Evolutionary conservation across 2,113 vertebrate genomes (phyloP), one percentile per base, ranked within the genome.

Genomic region (Campylomormyrus tamandua): DNA sequence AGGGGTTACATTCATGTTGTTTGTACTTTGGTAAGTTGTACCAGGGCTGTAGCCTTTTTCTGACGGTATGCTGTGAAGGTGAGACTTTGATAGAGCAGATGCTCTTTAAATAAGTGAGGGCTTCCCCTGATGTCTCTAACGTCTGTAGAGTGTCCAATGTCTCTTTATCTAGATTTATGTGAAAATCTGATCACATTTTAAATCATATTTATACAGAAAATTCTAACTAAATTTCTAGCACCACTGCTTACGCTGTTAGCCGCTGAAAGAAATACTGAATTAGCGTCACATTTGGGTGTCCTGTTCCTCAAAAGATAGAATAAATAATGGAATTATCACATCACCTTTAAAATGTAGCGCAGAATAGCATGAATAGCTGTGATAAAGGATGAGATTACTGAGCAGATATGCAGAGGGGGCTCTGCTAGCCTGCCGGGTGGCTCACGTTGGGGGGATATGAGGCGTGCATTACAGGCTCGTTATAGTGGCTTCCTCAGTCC

Each of bases 361-460:
- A 74, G 11, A 92, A 92, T 53, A 91, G 87, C 89, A 49, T 5
- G 11, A 52, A 13, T 6, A 31, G 24, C 27, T 21, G 46, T 86
- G 48, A 46, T 86, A 46, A 50, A 50, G n/a, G 46, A 50, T 13
- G 66, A 11, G 66, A 87, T 31, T 50, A 15, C 46, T 87, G 21
- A 87, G 24, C 24, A 50, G 8, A 86, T 50, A 21, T 15, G 24
- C 84, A 50, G 17, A 3, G 39, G 42, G 84, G 19, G 35, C 9
- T 48, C 21, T 50, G 62, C 80, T 83, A 48, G 9, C 45, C 19
- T 49, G n/a, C 11, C 0, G 5, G 5, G 24, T 31, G 56, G 17
- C 45, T 77, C 10, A 31, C n/a, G 2, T 31, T 50, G 27, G 4
- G 49, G 52, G 24, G 0, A 39, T 52, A 56, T 87, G 31, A 87